Evolutionary conservation across 2,113 vertebrate species (phyloP).

Genomic region (Dascyllus trimaculatus): DNA sequence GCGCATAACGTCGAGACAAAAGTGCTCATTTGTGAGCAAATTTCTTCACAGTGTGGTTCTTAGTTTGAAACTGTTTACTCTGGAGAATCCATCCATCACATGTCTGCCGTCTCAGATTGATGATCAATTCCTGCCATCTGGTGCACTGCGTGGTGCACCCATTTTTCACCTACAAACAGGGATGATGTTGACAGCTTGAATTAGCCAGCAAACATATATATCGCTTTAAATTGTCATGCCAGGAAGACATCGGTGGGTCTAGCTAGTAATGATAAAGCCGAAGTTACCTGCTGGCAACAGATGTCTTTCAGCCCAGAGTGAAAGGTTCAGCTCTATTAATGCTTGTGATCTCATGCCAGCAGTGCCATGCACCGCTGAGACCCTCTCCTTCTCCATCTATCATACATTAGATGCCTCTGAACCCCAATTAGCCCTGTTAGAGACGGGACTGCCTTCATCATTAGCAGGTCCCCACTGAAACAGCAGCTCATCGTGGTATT

Average conservation of each 20-base stretch:
- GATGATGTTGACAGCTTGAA: constrained; percentile 82
- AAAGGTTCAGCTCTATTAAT: constrained; percentile 80
- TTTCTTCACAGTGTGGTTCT: constrained; percentile 70
- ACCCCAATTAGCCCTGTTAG: constrained; percentile 79
- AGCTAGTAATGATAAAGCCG: constrained; percentile 78
- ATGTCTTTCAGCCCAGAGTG: constrained; percentile 81
- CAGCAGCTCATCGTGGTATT: constrained; percentile 49
- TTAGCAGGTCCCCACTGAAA: constrained; percentile 62
- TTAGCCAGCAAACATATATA: constrained; percentile 82
- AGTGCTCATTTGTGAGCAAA: constrained; percentile 68
- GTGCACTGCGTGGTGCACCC: constrained; percentile 77
- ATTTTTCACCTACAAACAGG: constrained; percentile 84
- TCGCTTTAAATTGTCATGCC: constrained; percentile 79
- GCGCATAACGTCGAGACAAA: constrained; percentile 41
- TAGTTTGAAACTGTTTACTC: constrained; percentile 74
- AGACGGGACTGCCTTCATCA: constrained; percentile 64
- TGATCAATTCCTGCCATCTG: constrained; percentile 84
- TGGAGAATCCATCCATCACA: constrained; percentile 81
- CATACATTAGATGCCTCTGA: constrained; percentile 77
- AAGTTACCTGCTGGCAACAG: constrained; percentile 83
- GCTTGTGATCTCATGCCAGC: constrained; percentile 82
- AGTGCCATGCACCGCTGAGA: constrained; percentile 68
- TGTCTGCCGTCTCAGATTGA: constrained; percentile 80
- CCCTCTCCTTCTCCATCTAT: constrained; percentile 73
- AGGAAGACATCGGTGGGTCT: constrained; percentile 76